These are phyloP conservation scores for Onychomys leucogaster DNA, from an alignment of 2,797 vertebrate species.

Conservation along the genomic window DNA sequence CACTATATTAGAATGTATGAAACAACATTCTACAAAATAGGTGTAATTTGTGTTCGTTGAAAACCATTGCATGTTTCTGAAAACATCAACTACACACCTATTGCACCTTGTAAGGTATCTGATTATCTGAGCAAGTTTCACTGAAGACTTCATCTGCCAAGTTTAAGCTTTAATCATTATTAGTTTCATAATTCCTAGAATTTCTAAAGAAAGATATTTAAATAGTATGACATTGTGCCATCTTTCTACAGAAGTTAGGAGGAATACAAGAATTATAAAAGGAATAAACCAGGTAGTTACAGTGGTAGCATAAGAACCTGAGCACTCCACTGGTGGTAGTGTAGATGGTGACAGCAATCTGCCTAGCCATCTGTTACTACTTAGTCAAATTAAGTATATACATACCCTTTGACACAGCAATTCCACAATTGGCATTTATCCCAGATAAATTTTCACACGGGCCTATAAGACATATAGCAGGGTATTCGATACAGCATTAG, in stretches of 20 bases:
- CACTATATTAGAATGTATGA: not conserved
- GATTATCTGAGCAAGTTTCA: slow-evolving; percentile 12
- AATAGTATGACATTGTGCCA: not conserved
- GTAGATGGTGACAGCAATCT: slow-evolving; percentile 64
- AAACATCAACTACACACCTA: not conserved
- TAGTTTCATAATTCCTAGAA: slow-evolving; percentile 6
- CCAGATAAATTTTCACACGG: slow-evolving; percentile 62
- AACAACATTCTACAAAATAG: slow-evolving; percentile 27
- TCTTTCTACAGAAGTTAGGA: not conserved
- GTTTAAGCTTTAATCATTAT: not conserved
- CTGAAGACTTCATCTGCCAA: not conserved
- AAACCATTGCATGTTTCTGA: not conserved
- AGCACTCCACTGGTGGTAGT: slow-evolving; percentile 51
- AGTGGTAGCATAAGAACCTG: slow-evolving; percentile 33
- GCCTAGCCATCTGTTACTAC: slow-evolving; percentile 74
- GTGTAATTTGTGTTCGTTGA: not conserved
- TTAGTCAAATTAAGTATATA: slow-evolving; percentile 77
- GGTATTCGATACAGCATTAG: slow-evolving; percentile 33
- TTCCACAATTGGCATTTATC: slow-evolving; percentile 70
- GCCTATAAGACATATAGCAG: slow-evolving; percentile 45
- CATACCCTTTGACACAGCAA: slow-evolving; percentile 68
- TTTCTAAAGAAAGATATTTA: not conserved
- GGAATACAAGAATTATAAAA: slow-evolving; percentile 27
- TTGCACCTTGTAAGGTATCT: not conserved
- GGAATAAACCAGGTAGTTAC: slow-evolving; percentile 13